Base-by-base conservation (phyloP, 2,888 invertebrate genomes). In the Sphaeridia pumilis region DNA sequence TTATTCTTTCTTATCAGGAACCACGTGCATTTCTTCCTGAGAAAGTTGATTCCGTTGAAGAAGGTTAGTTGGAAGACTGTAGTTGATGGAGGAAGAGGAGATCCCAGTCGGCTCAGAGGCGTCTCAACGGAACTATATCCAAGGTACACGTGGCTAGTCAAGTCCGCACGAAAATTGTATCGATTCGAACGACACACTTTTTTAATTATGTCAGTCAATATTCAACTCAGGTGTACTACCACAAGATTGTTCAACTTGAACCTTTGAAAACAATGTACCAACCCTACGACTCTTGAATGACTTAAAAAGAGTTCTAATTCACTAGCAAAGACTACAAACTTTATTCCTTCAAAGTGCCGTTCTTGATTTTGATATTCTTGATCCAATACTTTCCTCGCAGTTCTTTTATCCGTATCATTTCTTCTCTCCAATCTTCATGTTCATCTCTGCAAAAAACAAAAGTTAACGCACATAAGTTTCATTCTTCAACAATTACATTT, bases 401-500 rank as follows among this genome's bases (percentile, higher is more conserved):
- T 14, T 38, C 27, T 36, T 35, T 35, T 21, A 51, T 22, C 17
- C 51, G 35, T 1, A 5, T 7, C 46, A 51, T 51, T 38, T 51
- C 51, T 14, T 51, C 51, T 17, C 25, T 45, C 24, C 45, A 51
- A 38, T 51, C 51, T 35, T 51, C 26, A 46, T 51, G 51, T 21
- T 51, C 51, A 46, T 51, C 51, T 35, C 50, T 50, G 50, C 4
- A 50, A 50, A 43, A n/a, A n/a, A n/a, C n/a, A n/a, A n/a, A n/a
- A n/a, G n/a, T n/a, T n/a, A n/a, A n/a, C n/a, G n/a, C n/a, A n/a
- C n/a, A n/a, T n/a, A n/a, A n/a, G n/a, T n/a, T n/a, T n/a, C n/a
- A n/a, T n/a, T n/a, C n/a, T n/a, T n/a, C n/a, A n/a, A n/a, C n/a
- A n/a, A n/a, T n/a, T n/a, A n/a, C n/a, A n/a, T n/a, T n/a, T n/a